Evolutionary conservation across 1,140 invertebrate genomes (phyloP).

Genomic region (Epicauta chinensis): DNA sequence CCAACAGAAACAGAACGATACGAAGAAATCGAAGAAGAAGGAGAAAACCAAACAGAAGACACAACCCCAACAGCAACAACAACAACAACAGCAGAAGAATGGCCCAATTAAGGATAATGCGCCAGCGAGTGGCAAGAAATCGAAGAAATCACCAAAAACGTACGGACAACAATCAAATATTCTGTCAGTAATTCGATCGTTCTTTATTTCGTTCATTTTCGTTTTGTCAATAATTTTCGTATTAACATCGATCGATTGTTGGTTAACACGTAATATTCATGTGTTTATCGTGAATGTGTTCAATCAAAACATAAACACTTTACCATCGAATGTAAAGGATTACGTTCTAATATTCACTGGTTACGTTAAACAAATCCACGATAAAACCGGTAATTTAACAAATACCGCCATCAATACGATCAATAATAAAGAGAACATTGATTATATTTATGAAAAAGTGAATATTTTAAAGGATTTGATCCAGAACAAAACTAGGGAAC

Average conservation of each 20-base stretch:
- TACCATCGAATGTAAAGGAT: slow-evolving; percentile 4
- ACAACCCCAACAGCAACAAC: not conserved
- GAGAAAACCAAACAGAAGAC: slow-evolving; percentile 30
- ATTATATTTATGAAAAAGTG: not conserved
- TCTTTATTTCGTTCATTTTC: slow-evolving; percentile 5
- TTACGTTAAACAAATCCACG: slow-evolving; percentile 1
- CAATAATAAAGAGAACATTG: slow-evolving; percentile 3
- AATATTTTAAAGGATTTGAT: not conserved
- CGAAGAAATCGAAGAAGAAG: slow-evolving; percentile 37
- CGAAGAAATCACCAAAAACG: slow-evolving; percentile 1
- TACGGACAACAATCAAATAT: slow-evolving; percentile 1
- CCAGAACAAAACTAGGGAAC: slow-evolving; percentile 5
- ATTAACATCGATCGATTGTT: slow-evolving; percentile 13
- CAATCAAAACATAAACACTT: not conserved
- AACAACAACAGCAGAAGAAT: not conserved
- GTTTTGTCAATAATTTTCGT: slow-evolving; percentile 7
- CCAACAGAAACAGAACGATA: slow-evolving; percentile 30
- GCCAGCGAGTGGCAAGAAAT: not conserved
- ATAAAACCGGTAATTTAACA: slow-evolving; percentile 12
- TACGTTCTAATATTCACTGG: not conserved
- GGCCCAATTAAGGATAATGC: slow-evolving; percentile 3
- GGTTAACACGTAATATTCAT: slow-evolving; percentile 8
- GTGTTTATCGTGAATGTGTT: slow-evolving; percentile 1
- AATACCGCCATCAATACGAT: not conserved
- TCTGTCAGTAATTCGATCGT: not conserved